Conservation (phyloP, 2,113 vertebrate species). For the Gnathonemus longibarbis region DNA sequence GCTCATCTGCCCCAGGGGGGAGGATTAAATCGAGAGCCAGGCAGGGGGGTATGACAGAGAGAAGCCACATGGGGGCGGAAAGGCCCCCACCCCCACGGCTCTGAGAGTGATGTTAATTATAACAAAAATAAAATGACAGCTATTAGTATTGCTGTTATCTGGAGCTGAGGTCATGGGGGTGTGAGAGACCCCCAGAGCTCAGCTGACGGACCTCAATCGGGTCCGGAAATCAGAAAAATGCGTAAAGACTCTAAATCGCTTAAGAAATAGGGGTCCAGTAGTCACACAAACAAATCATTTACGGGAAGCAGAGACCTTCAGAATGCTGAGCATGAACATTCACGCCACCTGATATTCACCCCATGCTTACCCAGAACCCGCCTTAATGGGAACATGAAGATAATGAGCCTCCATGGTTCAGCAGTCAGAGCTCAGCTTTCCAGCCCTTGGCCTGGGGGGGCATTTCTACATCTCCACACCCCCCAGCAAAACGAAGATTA, state of each 20-base stretch:
- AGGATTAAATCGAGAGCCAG: not conserved
- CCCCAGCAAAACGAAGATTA: not conserved
- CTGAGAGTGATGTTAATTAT: conserved; percentile 14
- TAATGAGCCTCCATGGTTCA: not conserved
- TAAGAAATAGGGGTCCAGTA: not conserved
- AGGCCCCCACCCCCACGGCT: not conserved
- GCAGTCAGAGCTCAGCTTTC: not conserved
- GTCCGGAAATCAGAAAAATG: not conserved
- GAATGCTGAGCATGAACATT: not conserved
- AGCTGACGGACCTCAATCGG: not conserved
- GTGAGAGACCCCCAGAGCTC: not conserved
- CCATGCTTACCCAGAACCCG: not conserved
- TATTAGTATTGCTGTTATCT: not conserved
- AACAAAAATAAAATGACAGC: not conserved
- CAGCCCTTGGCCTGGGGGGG: not conserved
- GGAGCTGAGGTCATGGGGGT: not conserved
- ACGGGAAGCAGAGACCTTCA: not conserved
- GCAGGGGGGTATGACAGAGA: not conserved
- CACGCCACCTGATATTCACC: not conserved
- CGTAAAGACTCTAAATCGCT: not conserved
- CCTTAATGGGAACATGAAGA: not conserved
- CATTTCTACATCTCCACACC: too few species aligned
- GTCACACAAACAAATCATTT: not conserved
- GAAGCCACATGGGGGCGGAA: not conserved
- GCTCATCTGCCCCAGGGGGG: not conserved